These are phyloP conservation scores for Actinopyga echinites DNA, from an alignment of 53 echinoderm and acorn worm genomes.

Conservation along the genomic window DNA sequence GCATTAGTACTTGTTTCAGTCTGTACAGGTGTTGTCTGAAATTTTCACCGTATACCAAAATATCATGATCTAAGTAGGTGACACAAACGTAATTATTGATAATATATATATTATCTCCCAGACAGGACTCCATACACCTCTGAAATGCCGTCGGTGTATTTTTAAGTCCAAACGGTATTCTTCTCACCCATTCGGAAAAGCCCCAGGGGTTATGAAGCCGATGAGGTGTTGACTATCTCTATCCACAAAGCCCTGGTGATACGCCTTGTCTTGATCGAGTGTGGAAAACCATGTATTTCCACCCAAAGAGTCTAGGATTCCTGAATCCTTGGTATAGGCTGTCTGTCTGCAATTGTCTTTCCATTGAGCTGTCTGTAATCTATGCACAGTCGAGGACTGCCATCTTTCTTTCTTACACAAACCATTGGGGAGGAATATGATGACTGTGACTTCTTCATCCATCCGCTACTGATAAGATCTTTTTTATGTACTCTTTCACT, in stretches of 20 bases:
- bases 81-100: too few species aligned
- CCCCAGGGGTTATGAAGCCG: constrained; percentile 86
- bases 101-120: too few species aligned
- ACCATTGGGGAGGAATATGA: too few species aligned
- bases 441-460: constrained; percentile 57
- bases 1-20: too few species aligned
- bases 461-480: constrained; percentile 56
- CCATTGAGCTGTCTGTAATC: constrained; percentile 60
- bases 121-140: constrained; percentile 45
- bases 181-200: constrained; percentile 67
- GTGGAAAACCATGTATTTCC: too few species aligned
- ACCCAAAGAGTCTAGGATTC: too few species aligned
- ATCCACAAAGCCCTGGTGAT: constrained; percentile 70
- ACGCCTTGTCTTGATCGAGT: constrained; percentile 70
- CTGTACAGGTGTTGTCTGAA: too few species aligned
- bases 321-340: constrained; percentile 65
- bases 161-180: constrained; percentile 69
- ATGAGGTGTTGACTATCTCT: constrained; percentile 44
- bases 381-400: constrained; percentile 33
- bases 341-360: constrained; percentile 66
- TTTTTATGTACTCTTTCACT: constrained; percentile 50
- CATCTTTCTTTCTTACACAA: constrained; percentile 57
- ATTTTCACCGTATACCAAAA: too few species aligned
- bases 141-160: constrained; percentile 67
- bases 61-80: too few species aligned